phyloP scores from a whole-genome alignment of 2,888 invertebrate species.

The Drosophila leonis region DNA sequence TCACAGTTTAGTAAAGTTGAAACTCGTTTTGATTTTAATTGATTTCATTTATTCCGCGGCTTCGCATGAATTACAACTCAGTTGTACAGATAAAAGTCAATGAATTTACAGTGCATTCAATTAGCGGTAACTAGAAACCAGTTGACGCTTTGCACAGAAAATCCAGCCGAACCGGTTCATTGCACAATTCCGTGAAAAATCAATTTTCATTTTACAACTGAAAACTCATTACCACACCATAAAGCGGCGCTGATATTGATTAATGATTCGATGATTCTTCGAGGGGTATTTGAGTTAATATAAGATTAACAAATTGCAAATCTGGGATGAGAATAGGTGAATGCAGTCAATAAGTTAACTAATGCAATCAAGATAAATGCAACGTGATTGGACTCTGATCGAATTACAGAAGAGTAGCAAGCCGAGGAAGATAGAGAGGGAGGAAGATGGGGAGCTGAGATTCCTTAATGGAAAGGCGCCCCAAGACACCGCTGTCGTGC shows the following conservation, averaged over 20 bases:
- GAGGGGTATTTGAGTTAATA: conserved; percentile 17
- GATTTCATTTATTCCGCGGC: conserved; percentile 23
- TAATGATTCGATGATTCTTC: conserved; percentile 38
- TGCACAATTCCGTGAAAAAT: conserved; percentile 69
- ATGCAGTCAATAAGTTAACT: conserved; percentile 33
- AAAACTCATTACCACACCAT: conserved; percentile 68
- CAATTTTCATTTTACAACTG: conserved; percentile 72
- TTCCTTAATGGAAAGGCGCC: conserved; percentile 22
- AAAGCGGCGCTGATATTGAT: conserved; percentile 58
- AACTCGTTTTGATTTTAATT: conserved; percentile 25
- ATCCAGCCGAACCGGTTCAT: conserved; percentile 63
- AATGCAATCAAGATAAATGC: conserved; percentile 38
- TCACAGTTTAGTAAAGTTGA: conserved; percentile 4
- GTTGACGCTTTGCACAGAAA: conserved; percentile 18
- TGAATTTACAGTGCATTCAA: conserved; percentile 58
- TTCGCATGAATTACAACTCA: conserved; percentile 33
- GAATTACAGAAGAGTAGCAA: background rate
- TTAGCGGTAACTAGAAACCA: conserved; percentile 47
- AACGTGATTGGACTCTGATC: background rate
- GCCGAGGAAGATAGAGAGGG: background rate
- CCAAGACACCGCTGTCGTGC: conserved; percentile 45
- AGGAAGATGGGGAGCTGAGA: background rate
- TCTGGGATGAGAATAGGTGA: background rate
- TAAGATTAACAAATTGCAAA: conserved; percentile 35
- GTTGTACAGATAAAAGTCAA: conserved; percentile 46